phyloP scores from a whole-genome alignment of 2,888 invertebrate genomes.

The Drosophila anomelani region DNA sequence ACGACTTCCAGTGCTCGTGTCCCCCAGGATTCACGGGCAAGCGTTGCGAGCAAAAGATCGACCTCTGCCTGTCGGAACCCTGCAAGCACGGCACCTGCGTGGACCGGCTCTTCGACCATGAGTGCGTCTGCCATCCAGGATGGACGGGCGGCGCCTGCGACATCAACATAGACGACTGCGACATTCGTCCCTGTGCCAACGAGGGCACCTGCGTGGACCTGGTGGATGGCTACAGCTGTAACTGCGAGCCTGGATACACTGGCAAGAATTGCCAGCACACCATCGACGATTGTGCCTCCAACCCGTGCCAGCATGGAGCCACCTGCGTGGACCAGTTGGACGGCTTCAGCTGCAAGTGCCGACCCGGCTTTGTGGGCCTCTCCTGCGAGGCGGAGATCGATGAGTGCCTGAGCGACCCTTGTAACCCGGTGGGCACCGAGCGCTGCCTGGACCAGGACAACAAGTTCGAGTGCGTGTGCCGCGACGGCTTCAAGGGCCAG shows the following conservation, averaged over 20 bases:
- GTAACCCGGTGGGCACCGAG: slow-evolving; percentile 95
- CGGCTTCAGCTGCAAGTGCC: slow-evolving; percentile 96
- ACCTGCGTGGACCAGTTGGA: slow-evolving; percentile 94
- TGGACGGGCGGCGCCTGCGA: slow-evolving; percentile 96
- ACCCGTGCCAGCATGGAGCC: slow-evolving; percentile 96
- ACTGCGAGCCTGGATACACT: slow-evolving; percentile 96
- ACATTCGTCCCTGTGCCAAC: slow-evolving; percentile 94
- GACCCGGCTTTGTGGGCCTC: slow-evolving; percentile 96
- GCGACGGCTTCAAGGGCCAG: slow-evolving; percentile 93
- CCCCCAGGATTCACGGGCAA: slow-evolving; percentile 98
- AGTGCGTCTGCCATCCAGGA: slow-evolving; percentile 96
- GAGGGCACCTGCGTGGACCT: slow-evolving; percentile 96
- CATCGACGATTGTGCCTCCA: slow-evolving; percentile 95
- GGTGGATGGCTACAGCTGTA: slow-evolving; percentile 93
- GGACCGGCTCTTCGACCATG: slow-evolving; percentile 93
- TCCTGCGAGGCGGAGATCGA: slow-evolving; percentile 97
- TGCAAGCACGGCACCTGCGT: slow-evolving; percentile 97
- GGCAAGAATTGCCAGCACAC: slow-evolving; percentile 97
- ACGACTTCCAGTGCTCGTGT: slow-evolving; percentile 97
- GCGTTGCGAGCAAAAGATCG: slow-evolving; percentile 97
- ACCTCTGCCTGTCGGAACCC: slow-evolving; percentile 94
- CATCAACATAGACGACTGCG: slow-evolving; percentile 96
- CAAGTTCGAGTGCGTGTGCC: slow-evolving; percentile 94
- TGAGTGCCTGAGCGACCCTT: slow-evolving; percentile 96
- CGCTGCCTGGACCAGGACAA: slow-evolving; percentile 95